Conservation (phyloP, 1,140 invertebrate genomes). For the Bombus sibiricus region DNA sequence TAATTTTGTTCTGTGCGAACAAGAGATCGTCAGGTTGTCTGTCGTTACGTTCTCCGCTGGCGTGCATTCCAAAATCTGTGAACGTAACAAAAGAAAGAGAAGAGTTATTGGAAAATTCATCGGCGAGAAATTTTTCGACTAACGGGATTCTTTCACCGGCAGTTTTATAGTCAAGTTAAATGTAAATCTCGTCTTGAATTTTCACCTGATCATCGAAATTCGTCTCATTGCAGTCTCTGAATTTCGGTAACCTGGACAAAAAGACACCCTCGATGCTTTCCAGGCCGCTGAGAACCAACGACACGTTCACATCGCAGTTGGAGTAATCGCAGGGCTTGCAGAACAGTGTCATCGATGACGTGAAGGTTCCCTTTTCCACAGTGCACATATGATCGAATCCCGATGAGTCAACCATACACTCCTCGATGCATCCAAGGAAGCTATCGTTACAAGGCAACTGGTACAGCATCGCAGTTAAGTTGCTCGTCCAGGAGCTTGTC, state of each 20-base stretch:
- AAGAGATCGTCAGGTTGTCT: slow-evolving; percentile 65
- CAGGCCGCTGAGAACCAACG: slow-evolving; percentile 67
- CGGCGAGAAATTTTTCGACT: too few relatives aligned
- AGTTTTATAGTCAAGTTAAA: background rate
- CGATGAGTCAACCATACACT: slow-evolving; percentile 33
- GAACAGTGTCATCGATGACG: slow-evolving; percentile 60
- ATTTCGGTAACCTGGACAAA: slow-evolving; percentile 64
- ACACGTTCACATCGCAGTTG: slow-evolving; percentile 69
- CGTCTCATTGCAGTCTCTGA: slow-evolving; percentile 67
- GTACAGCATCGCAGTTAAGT: slow-evolving; percentile 68
- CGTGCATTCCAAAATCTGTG: slow-evolving; percentile 69
- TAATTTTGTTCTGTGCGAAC: slow-evolving; percentile 54
- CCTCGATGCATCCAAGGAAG: slow-evolving; percentile 47
- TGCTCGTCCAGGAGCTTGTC: slow-evolving; percentile 62
- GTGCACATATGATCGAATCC: slow-evolving; percentile 70
- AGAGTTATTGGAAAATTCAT: background rate
- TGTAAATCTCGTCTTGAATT: background rate
- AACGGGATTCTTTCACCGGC: background rate
- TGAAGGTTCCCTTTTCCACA: slow-evolving; percentile 32
- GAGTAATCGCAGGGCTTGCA: slow-evolving; percentile 70
- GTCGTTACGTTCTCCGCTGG: slow-evolving; percentile 50
- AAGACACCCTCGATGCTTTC: slow-evolving; percentile 73
- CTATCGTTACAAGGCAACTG: slow-evolving; percentile 69
- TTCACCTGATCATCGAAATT: slow-evolving; percentile 59
- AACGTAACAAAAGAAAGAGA: background rate